phyloP scores from a whole-genome alignment of 2,888 invertebrate species.

The Tetragnatha montana region DNA sequence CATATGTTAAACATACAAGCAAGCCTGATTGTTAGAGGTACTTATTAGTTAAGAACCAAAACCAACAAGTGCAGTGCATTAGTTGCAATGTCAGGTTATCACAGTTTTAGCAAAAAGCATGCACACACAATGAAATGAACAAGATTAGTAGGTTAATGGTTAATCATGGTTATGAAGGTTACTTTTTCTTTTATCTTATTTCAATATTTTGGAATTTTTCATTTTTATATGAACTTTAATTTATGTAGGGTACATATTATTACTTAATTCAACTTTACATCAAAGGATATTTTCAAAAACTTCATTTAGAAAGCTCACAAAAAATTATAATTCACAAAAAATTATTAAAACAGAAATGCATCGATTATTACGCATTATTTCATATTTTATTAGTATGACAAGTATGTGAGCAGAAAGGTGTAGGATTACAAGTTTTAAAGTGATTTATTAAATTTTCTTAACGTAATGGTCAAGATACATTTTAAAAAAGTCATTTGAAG shows the following conservation, averaged over 20 bases:
- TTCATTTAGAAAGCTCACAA: too few species aligned
- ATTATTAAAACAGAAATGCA: too few species aligned
- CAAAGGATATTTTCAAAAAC: too few species aligned
- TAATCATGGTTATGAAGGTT: neutral
- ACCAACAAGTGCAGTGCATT: neutral
- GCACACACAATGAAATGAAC: neutral
- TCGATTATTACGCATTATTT: too few species aligned
- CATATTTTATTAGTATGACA: too few species aligned
- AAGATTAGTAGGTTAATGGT: neutral
- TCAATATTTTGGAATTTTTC: neutral
- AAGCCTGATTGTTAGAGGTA: neutral
- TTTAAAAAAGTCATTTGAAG: too few species aligned
- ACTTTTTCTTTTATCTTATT: neutral
- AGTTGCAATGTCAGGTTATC: neutral
- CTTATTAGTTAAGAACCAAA: neutral
- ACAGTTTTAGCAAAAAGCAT: conserved; percentile 13
- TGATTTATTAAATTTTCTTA: too few species aligned
- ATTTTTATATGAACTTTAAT: neutral
- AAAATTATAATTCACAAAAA: too few species aligned
- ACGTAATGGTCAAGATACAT: too few species aligned
- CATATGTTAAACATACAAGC: conserved; percentile 13
- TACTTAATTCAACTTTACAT: neutral
- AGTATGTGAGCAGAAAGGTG: too few species aligned
- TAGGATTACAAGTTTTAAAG: too few species aligned
- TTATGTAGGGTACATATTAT: neutral